Conservation (phyloP, 2,888 invertebrate genomes). For the Yponomeuta evonymella region DNA sequence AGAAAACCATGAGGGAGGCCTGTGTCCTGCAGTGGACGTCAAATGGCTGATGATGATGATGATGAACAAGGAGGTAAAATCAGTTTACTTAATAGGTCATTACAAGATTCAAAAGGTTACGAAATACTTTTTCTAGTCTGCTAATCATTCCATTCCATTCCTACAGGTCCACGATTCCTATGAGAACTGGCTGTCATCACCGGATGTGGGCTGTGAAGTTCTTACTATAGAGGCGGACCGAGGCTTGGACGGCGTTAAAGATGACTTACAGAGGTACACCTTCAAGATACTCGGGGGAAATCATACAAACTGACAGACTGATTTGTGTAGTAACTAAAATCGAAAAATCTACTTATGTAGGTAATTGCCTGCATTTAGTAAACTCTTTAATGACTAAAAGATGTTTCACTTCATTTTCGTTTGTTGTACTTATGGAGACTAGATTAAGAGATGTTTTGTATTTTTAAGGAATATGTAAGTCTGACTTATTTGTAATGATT, state of each 20-base stretch:
- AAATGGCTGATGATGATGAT: no score
- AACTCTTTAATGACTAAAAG: no score
- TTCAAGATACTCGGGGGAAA: slow-evolving; percentile 67
- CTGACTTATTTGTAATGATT: background rate
- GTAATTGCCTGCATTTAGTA: no score
- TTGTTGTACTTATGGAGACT: no score
- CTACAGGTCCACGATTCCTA: slow-evolving; percentile 63
- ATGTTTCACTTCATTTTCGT: no score
- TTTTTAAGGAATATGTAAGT: background rate
- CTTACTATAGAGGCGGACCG: slow-evolving; percentile 64
- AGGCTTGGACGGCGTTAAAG: slow-evolving; percentile 41
- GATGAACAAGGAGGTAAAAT: no score
- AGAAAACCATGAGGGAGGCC: no score
- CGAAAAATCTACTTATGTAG: no score
- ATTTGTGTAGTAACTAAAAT: background rate
- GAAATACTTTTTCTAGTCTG: no score
- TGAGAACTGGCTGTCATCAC: slow-evolving; percentile 57
- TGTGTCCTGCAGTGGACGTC: no score
- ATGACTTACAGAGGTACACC: slow-evolving; percentile 60
- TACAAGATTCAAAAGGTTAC: background rate
- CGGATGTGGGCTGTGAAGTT: slow-evolving; percentile 62
- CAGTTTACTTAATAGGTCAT: no score
- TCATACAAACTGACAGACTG: slow-evolving; percentile 46
- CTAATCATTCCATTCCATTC: background rate
- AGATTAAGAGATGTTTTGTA: background rate